Base-by-base conservation (phyloP, 2,113 vertebrate genomes). In the Macaca mulatta region DNA sequence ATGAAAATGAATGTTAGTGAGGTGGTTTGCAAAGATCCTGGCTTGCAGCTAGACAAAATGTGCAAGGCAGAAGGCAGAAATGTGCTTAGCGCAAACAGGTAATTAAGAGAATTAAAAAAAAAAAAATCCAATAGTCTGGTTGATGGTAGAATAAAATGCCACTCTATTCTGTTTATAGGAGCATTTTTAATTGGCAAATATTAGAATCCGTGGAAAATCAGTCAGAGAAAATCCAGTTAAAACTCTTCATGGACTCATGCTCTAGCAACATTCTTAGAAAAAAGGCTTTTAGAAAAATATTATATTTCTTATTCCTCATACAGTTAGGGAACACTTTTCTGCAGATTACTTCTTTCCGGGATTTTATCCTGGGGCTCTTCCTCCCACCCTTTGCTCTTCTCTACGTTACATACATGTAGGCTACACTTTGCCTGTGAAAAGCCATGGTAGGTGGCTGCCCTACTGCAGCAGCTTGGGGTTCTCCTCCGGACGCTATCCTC, bases 201-300 rank as follows among this genome's bases (percentile, higher is more conserved):
- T 90, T 91, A 91, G 69, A 96, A 83, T 82, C 59, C 90, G 6
- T 87, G 69, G 55, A 96, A 96, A 93, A 92, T 91, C 74, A 88
- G 32, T 72, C 69, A 32, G 75, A 84, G 70, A 89, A 90, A 94
- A 97, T 92, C 83, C 32, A 77, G 43, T 82, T 96, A 93, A 48
- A 94, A 75, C 17, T 94, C 50, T 90, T 90, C 69, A 70, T n/a
- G 43, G 72, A 32, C 45, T 67, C 25, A 27, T 88, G 50, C 40
- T 90, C 18, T 61, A 78, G 86, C n/a, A 85, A 43, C 61, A 72
- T 93, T 93, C 67, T 93, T 90, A 95, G 64, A 74, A 84, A 79
- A 67, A 90, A 92, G 50, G 52, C 13, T 52, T 90, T 92, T n/a
- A 80, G 50, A 59, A 88, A 81, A 90, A 97, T 84, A 90, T 7